Base-by-base conservation (phyloP, 2,888 invertebrate species). In the Aplocera efformata region DNA sequence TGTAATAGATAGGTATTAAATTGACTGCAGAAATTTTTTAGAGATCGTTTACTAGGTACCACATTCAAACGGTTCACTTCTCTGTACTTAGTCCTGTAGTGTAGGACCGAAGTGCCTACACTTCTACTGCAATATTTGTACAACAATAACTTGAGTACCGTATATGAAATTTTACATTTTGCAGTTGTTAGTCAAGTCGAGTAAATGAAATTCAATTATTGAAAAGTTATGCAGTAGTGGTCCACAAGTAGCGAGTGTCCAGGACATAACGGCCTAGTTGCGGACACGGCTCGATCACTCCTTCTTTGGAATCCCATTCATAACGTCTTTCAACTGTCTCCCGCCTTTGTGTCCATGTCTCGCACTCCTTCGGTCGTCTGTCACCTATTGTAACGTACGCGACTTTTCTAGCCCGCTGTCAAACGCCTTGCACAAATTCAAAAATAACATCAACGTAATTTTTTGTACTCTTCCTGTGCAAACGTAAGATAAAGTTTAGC, bases 361-460 rank as follows among this genome's bases (percentile, higher is more conserved):
- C 61, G 60, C 63, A 75, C 77, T 79, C 79, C 77, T 79, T 76
- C 76, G 68, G 61, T 64, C 63, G 67, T 60, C 78, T 80, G 85
- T 84, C 85, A 82, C 76, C 84, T 77, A 70, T 85, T 84, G 82
- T 84, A 63, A 62, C 63, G 59, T 55, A 59, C 69, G 67, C 70
- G 63, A 59, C 69, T 71, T 71, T 69, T 61, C 40, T 45, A 66
- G 74, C 77, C 84, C 79, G 77, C 79, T 82, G 86, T 86, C 86
- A 85, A 78, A 82, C 73, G 79, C 73, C 82, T 88, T 88, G 88
- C 88, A 88, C 88, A 88, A 88, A 86, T 82, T 84, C 79, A 79
- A 86, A 85, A 86, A 86, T 79, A 86, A 86, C 83, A 85, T 79
- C 70, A 71, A 72, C 63, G 58, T 74, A 75, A 61, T 79, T 84